Base-by-base conservation (phyloP, 2,888 invertebrate genomes). In the Hemicrepidius hirtus region DNA sequence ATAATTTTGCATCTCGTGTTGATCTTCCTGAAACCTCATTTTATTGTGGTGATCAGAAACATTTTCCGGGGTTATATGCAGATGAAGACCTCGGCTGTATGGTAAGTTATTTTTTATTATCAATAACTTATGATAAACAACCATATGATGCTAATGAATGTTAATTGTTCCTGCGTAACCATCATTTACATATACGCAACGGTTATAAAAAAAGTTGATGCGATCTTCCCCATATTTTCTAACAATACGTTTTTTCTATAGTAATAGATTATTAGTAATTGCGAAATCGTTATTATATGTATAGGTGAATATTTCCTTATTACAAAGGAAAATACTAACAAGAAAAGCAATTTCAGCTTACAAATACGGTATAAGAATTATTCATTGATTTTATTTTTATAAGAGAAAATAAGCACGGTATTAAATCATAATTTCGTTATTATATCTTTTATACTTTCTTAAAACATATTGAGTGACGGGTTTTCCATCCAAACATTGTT, bases 11-110 rank as follows among this genome's bases (percentile, higher is more conserved):
- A 68, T 93, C 95, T 0, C 92, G 94, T 78, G 95, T 95, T 0
- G 95, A 95, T 81, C 87, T 96, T 20, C 96, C 96, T 0, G 93
- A 93, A 41, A 96, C 96, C 0, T 92, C 89, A 71, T 96, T 96
- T 86, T 92, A 93, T 75, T 96, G 96, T 82, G 94, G 95, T 0
- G 94, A 95, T 81, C 96, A 96, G 84, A 95, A 95, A 82, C 95
- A 96, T 86, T 96, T 96, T 83, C 96, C 96, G 0, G 96, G 96
- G 41, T 87, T 96, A 10, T 96, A 96, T 79, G 96, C 94, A 0
- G 96, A 96, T 80, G 94, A 95, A 81, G 94, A 93, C 86, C 88
- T 96, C 40, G 96, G 95, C 18, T 96, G 96, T 86, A 96, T 96
- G 96, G 96, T 96, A 84, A 90, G 90, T 81, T 50, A 63, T 62